Evolutionary conservation across 2,797 vertebrate species (phyloP).

Genomic region (Trematomus bernacchii): DNA sequence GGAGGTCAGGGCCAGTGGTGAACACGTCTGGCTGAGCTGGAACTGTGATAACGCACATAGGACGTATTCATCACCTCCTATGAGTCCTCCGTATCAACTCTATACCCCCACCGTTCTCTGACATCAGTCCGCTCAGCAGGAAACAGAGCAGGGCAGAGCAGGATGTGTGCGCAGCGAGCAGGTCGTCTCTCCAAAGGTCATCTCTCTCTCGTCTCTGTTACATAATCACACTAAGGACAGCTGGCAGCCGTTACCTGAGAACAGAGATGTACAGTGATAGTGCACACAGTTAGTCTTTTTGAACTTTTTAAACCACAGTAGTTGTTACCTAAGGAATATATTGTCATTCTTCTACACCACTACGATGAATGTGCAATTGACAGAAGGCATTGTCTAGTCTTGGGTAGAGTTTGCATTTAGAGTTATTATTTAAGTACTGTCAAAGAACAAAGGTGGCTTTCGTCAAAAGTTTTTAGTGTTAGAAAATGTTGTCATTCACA

Average conservation of each 20-base stretch:
- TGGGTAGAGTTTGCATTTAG: background rate
- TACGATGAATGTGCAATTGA: background rate
- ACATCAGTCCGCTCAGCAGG: slow-evolving; percentile 76
- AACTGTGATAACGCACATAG: slow-evolving; percentile 55
- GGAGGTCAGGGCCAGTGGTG: slow-evolving; percentile 66
- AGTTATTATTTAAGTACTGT: background rate
- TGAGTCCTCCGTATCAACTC: slow-evolving; percentile 47
- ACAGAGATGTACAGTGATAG: slow-evolving; percentile 25
- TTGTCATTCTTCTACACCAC: background rate
- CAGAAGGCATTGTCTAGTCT: background rate
- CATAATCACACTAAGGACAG: slow-evolving; percentile 60
- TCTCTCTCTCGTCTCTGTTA: slow-evolving; percentile 57
- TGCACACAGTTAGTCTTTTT: slow-evolving; percentile 13
- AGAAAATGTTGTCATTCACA: background rate
- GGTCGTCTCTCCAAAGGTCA: slow-evolving; percentile 67
- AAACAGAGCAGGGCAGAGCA: slow-evolving; percentile 77
- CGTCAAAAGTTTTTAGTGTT: background rate
- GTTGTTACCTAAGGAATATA: background rate
- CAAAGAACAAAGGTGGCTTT: background rate
- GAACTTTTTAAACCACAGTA: background rate
- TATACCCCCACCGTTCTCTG: slow-evolving; percentile 50
- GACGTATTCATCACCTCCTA: slow-evolving; percentile 53
- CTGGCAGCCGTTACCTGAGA: slow-evolving; percentile 53
- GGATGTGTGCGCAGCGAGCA: slow-evolving; percentile 69
- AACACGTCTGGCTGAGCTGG: slow-evolving; percentile 51